Base-by-base conservation (phyloP, 2,888 invertebrate species). In the Cataglyphis albicans region DNA sequence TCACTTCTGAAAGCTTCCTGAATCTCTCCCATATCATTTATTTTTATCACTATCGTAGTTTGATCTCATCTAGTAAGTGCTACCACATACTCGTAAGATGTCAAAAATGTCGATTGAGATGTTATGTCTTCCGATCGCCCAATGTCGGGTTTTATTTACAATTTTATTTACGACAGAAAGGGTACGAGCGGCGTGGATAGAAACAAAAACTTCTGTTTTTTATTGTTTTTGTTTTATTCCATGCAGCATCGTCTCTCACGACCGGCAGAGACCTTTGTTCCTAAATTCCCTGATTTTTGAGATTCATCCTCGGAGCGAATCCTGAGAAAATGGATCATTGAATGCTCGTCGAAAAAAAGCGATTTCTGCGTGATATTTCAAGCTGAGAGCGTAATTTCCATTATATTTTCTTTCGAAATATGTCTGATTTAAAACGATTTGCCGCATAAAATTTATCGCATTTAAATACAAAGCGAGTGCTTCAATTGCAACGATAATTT, bases 21-120 rank as follows among this genome's bases (percentile, higher is more conserved):
- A 83, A 87, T 89, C 76, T 90, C 84, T 88, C 81, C 65, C 55
- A 59, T 63, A 81, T 86, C 82, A 84, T 89, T 86, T 86, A 82
- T 82, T 85, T 89, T 89, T 88, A 89, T 88, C 84, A 82, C 86
- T 65, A 81, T 75, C 75, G 81, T 80, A 87, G 76, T 88, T 89
- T 87, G 86, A 84, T 78, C 86, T 89, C 88, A 90, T 91, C 89
- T 85, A 80, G 86, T 87, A 88, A 91, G 88, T 89, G 88, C 84
- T 85, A 85, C 83, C 88, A 83, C 74, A 83, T 86, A 85, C 86
- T 84, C 82, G 67, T 82, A 73, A 82, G 80, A 88, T 82, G 87
- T 89, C 91, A 89, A 89, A 91, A 91, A 90, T 86, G 90, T 91
- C 89, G 88, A 91, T 92, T 88, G 87, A 86, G 83, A 80, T 61